Evolutionary conservation across 2,113 vertebrate species (phyloP).

Genomic region (Lepisosteus oculatus): DNA sequence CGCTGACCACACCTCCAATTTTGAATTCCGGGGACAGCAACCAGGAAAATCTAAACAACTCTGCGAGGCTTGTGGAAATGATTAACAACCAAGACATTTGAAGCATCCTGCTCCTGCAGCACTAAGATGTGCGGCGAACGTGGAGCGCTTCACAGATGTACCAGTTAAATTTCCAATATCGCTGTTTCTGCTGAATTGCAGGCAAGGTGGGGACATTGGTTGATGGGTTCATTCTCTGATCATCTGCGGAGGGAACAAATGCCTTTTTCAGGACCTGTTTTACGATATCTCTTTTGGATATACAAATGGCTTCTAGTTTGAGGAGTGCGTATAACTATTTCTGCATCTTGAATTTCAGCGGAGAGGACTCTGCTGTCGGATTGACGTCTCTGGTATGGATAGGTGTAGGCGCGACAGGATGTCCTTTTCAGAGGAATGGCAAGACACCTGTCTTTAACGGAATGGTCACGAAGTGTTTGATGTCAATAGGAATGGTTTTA

Average conservation of each 20-base stretch:
- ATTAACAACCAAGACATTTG: conserved; percentile 13
- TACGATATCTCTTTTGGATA: conserved; percentile 59
- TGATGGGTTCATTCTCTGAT: conserved; percentile 37
- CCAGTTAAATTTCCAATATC: conserved; percentile 43
- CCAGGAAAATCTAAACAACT: neutral
- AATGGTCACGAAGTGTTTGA: conserved; percentile 50
- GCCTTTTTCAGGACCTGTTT: conserved; percentile 62
- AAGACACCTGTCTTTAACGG: conserved; percentile 39
- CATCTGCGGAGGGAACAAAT: conserved; percentile 56
- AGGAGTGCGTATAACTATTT: conserved; percentile 50
- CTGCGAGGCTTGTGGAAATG: neutral
- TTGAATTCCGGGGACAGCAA: neutral
- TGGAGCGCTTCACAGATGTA: conserved; percentile 44
- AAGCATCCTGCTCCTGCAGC: conserved; percentile 39
- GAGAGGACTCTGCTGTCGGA: conserved; percentile 30
- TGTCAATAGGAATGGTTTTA: conserved; percentile 50
- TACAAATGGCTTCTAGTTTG: conserved; percentile 65
- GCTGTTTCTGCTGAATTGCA: conserved; percentile 36
- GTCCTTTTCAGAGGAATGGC: conserved; percentile 40
- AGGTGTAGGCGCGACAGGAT: conserved; percentile 42
- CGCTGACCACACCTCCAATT: conserved; percentile 9
- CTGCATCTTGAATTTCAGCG: conserved; percentile 31
- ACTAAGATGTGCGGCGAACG: conserved; percentile 52
- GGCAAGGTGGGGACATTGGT: conserved; percentile 46
- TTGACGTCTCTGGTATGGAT: conserved; percentile 33